Percentiles rank a stretch among this genome's conserved stretches.
These are phyloP conservation scores for Callaeas wilsoni DNA, from an alignment of 2,113 vertebrate genomes.

Conservation along the genomic window DNA sequence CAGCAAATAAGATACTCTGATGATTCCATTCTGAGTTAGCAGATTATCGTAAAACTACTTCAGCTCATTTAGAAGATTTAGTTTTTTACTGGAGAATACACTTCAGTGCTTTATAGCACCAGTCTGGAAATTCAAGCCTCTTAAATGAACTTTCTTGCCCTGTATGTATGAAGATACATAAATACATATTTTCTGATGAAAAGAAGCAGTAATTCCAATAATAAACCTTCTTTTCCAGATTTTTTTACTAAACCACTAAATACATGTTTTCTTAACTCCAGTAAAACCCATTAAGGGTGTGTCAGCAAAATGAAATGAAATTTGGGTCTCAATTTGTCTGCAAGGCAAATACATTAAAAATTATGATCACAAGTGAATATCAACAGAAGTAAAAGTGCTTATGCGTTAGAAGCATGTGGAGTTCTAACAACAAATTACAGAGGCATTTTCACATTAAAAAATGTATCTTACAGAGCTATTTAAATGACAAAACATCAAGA, in stretches of 20 bases:
- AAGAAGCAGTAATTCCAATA: not conserved
- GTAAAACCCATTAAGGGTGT: not conserved
- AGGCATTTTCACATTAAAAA: not conserved
- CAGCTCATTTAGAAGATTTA: constrained; percentile 25
- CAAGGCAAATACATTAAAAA: not conserved
- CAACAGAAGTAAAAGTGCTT: not conserved
- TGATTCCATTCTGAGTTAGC: constrained; percentile 30
- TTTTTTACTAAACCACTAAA: constrained; percentile 5
- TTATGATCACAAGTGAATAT: not conserved
- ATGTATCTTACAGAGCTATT: not conserved
- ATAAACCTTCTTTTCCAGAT: not conserved
- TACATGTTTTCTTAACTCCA: not conserved
- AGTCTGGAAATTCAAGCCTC: not conserved
- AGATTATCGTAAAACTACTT: constrained; percentile 28
- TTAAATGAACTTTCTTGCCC: not conserved
- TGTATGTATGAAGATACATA: not conserved
- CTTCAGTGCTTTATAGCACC: not conserved
- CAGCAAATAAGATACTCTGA: not conserved
- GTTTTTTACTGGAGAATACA: not conserved
- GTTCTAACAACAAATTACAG: not conserved
- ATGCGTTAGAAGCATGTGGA: not conserved
- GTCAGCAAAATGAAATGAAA: not conserved
- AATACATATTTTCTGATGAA: not conserved
- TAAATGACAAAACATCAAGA: not conserved
- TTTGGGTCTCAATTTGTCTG: not conserved